phyloP scores from a whole-genome alignment of 2,113 vertebrate genomes.

The Ornithorhynchus anatinus region DNA sequence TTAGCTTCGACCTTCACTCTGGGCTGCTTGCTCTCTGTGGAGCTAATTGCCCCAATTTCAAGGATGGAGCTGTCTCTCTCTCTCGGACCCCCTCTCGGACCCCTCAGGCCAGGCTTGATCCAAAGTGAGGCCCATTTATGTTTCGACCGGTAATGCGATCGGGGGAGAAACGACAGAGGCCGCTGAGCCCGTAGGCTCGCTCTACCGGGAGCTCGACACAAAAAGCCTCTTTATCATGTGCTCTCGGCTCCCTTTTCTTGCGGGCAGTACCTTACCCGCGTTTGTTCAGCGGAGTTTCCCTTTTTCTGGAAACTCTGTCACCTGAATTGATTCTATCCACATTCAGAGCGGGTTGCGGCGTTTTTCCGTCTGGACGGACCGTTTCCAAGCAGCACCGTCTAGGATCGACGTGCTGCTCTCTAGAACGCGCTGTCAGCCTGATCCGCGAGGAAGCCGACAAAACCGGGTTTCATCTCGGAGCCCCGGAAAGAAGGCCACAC shows the following conservation, averaged over 20 bases:
- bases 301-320: too few relatives aligned
- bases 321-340: too few relatives aligned
- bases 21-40: slow-evolving; percentile 29
- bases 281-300: slow-evolving; percentile 37
- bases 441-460: slow-evolving; percentile 72
- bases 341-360: slow-evolving; percentile 69
- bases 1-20: slow-evolving; percentile 41
- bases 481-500: slow-evolving; percentile 40
- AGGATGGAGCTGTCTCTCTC: slow-evolving; percentile 56
- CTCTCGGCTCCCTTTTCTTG: slow-evolving; percentile 42
- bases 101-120: slow-evolving; percentile 48
- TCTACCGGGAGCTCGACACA: neutral
- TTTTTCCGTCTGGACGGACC: slow-evolving; percentile 75
- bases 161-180: neutral
- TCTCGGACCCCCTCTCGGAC: slow-evolving; percentile 25
- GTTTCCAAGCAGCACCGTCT: slow-evolving; percentile 76
- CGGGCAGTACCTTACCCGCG: neutral
- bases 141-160: slow-evolving; percentile 36
- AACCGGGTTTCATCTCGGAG: slow-evolving; percentile 71
- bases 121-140: slow-evolving; percentile 51
- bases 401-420: slow-evolving; percentile 76
- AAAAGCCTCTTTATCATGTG: neutral
- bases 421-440: slow-evolving; percentile 73
- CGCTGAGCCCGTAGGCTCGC: neutral
- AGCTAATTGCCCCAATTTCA: slow-evolving; percentile 68